These are phyloP conservation scores for Datnioides undecimradiatus DNA, from an alignment of 2,113 vertebrate genomes.

Conservation along the genomic window DNA sequence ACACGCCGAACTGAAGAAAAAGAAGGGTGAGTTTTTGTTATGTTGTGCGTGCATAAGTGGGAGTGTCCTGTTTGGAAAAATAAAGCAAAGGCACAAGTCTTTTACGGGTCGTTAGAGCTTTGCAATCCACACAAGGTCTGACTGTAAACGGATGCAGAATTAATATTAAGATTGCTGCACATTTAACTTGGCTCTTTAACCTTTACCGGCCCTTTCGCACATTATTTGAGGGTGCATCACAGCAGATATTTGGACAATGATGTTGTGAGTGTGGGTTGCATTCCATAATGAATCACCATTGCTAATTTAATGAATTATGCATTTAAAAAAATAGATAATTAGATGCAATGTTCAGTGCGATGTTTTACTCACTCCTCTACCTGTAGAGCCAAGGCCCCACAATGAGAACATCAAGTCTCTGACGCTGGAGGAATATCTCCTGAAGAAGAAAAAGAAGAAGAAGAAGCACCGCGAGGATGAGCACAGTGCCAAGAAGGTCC, in stretches of 20 bases:
- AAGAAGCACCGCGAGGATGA: constrained; percentile 93
- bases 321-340: background rate
- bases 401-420: constrained; percentile 92
- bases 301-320: background rate
- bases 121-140: no score
- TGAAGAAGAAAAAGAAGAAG: constrained; percentile 98
- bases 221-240: background rate
- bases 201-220: no score
- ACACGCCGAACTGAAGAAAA: constrained; percentile 67
- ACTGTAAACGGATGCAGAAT: no score
- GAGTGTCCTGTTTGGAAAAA: no score
- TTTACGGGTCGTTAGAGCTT: no score
- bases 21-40: constrained; percentile 72
- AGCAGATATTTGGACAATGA: background rate
- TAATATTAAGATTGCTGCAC: no score
- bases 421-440: constrained; percentile 89
- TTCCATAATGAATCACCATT: background rate
- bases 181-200: no score
- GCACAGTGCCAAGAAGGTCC: constrained; percentile 85
- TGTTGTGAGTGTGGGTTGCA: background rate
- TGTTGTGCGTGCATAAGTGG: background rate
- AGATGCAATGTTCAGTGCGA: background rate
- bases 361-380: background rate
- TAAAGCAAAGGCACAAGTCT: no score
- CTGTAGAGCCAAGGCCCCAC: constrained; percentile 87